These are phyloP conservation scores for Melangyna quadrimaculata DNA, from an alignment of 2,888 invertebrate genomes.

Conservation along the genomic window DNA sequence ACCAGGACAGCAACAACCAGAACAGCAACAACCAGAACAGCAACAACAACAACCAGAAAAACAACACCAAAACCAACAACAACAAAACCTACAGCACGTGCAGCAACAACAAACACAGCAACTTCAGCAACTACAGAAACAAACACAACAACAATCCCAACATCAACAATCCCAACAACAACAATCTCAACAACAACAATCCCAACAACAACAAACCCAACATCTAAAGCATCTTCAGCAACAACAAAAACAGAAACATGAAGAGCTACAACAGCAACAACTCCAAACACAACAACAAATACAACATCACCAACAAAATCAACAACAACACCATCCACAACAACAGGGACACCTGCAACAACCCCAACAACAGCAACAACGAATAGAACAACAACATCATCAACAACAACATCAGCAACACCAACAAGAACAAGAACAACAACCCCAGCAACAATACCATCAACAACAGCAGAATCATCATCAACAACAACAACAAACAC, in stretches of 20 bases:
- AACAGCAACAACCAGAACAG: slow-evolving; percentile 51
- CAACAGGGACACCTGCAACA: slow-evolving; percentile 50
- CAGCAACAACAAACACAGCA: slow-evolving; percentile 75
- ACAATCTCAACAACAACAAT: slow-evolving; percentile 32
- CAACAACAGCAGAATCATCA: background rate
- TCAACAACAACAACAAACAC: slow-evolving; percentile 62
- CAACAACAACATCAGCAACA: background rate
- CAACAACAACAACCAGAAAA: background rate
- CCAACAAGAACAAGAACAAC: slow-evolving; percentile 49
- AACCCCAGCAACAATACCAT: slow-evolving; percentile 73
- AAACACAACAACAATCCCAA: slow-evolving; percentile 58
- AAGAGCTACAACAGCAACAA: slow-evolving; percentile 66
- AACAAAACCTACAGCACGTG: background rate
- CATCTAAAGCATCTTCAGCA: slow-evolving; percentile 64
- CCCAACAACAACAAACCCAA: background rate
- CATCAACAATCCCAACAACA: slow-evolving; percentile 72
- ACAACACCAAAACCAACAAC: background rate
- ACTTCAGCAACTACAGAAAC: slow-evolving; percentile 58
- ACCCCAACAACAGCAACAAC: slow-evolving; percentile 72
- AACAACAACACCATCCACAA: slow-evolving; percentile 76
- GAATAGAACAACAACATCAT: slow-evolving; percentile 74
- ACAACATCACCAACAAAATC: slow-evolving; percentile 49
- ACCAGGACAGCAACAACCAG: background rate
- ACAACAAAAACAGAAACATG: slow-evolving; percentile 40
- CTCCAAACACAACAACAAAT: slow-evolving; percentile 39